These are phyloP conservation scores for Aplidium turbinatum DNA, from an alignment of 23 tunicate species.

Conservation along the genomic window DNA sequence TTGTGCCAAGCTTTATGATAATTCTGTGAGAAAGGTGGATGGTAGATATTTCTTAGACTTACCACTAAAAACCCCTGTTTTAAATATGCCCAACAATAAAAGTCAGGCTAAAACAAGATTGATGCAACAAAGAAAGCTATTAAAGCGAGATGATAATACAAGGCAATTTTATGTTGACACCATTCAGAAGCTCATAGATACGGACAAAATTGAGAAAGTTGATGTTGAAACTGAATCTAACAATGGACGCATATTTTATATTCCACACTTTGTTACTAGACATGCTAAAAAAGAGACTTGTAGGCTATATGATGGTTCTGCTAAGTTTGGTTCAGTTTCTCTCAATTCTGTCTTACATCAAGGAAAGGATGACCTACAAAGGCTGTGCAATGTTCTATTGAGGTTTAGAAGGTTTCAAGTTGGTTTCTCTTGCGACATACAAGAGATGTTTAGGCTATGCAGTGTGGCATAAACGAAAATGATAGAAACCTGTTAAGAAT, in stretches of 20 bases:
- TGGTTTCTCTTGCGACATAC: background rate
- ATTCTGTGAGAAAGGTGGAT: background rate
- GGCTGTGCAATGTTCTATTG: background rate
- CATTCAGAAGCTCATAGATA: constrained; percentile 10
- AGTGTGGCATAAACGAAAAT: background rate
- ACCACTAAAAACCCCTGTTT: background rate
- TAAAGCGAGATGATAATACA: too few species aligned
- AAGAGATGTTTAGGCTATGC: constrained; percentile 18
- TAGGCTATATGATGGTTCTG: constrained; percentile 32
- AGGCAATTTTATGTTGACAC: constrained; percentile 3
- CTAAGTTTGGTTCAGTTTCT: background rate
- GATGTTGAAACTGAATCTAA: background rate
- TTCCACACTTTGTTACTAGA: constrained; percentile 12
- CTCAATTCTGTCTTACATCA: constrained; percentile 8
- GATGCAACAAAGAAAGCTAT: background rate
- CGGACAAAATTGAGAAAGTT: constrained; percentile 8
- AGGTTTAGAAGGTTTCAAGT: background rate
- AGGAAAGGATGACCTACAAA: constrained; percentile 12
- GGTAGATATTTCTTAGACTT: background rate
- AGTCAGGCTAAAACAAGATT: background rate
- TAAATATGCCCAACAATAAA: background rate
- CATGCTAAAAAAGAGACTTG: constrained; percentile 11
- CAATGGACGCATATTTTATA: background rate
- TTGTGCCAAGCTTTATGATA: background rate
- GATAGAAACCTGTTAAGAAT: background rate